A percentile compares a stretch with the other conserved stretches of the same genome.
Conservation (phyloP, 53 echinoderm and acorn worm genomes). For the Glandiceps talaboti region DNA sequence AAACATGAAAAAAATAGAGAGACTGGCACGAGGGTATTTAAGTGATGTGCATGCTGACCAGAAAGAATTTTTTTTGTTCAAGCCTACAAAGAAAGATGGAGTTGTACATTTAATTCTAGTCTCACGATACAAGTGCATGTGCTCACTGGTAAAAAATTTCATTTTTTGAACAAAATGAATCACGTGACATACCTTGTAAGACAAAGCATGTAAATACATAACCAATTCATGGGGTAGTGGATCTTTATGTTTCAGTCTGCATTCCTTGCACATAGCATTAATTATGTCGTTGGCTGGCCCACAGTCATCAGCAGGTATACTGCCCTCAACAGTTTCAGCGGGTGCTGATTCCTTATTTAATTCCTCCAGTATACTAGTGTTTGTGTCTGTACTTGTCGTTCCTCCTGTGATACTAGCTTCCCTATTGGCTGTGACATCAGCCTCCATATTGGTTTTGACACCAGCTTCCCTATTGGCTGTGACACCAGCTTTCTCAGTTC, state of each 20-base stretch:
- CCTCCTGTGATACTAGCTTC: not conserved
- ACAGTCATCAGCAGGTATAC: not conserved
- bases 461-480: not conserved
- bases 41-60: too few species aligned
- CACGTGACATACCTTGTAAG: constrained; percentile 59
- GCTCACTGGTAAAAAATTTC: too few species aligned
- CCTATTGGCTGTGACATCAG: not conserved
- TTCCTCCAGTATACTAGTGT: constrained; percentile 8
- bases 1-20: too few species aligned
- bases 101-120: too few species aligned
- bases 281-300: constrained; percentile 9
- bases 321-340: not conserved
- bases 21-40: too few species aligned
- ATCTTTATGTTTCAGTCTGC: constrained; percentile 49
- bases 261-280: constrained; percentile 56
- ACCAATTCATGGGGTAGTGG: constrained; percentile 71
- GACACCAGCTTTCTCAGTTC: not conserved
- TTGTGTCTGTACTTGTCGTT: not conserved
- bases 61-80: too few species aligned
- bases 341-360: not conserved
- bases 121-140: too few species aligned
- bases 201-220: constrained; percentile 78
- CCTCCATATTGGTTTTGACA: not conserved
- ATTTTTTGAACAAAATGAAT: too few species aligned
- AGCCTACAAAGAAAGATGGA: too few species aligned